A percentile compares a stretch with the other conserved stretches of the same genome.
Conservation (phyloP, 2,113 vertebrate species). For the Sterrhoptilus dennistouni region DNA sequence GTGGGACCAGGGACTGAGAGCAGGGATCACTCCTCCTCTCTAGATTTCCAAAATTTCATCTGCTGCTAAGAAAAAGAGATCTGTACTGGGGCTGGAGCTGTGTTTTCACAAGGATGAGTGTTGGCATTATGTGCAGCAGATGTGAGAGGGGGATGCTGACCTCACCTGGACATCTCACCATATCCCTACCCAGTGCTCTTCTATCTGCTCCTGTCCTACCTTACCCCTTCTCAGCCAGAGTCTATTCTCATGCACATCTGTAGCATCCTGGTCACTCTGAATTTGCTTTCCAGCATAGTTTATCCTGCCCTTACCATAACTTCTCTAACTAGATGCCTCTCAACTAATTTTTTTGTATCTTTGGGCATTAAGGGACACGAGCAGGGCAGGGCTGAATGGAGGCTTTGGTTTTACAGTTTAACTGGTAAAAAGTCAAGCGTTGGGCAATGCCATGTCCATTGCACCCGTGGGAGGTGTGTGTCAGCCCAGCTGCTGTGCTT, state of each 20-base stretch:
- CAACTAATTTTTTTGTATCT: not conserved
- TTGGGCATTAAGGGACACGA: not conserved
- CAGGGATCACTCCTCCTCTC: not conserved
- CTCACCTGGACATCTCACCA: not conserved
- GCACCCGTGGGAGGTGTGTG: not conserved
- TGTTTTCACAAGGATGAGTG: not conserved
- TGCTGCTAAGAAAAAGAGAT: not conserved
- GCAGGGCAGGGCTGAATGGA: not conserved
- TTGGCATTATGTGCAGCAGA: rapidly evolving
- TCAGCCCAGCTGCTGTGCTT: not conserved
- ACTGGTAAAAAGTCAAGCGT: not conserved
- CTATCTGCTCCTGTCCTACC: not conserved
- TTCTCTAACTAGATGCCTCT: not conserved
- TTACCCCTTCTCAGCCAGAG: not conserved
- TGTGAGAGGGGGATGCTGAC: not conserved
- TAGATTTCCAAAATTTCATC: not conserved
- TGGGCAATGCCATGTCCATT: not conserved
- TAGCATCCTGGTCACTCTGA: not conserved
- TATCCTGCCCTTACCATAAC: not conserved
- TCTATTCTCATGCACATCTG: not conserved
- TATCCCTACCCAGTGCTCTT: not conserved
- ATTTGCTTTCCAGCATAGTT: not conserved
- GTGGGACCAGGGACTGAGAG: not conserved
- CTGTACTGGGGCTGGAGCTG: not conserved
- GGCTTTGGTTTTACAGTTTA: not conserved